Evolutionary conservation across 2,888 invertebrate species (phyloP), one percentile per base, ranked within the genome.

Genomic region (Falcaria lacertinaria): DNA sequence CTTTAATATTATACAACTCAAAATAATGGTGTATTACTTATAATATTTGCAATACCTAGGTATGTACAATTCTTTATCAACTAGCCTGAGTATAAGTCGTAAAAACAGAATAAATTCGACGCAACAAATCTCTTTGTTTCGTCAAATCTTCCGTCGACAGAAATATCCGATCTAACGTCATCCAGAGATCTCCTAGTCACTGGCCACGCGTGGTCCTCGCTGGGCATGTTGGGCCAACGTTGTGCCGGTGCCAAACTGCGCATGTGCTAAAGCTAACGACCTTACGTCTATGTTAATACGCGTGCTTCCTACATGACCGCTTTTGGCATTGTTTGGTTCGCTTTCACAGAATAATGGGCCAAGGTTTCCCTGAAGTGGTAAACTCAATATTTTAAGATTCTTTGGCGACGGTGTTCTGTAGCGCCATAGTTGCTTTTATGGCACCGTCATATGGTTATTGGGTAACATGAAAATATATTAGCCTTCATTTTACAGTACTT

Each of bases 241-340:
- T 67, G 69, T 56, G 57, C 47, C 15, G 41, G 42, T 59, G 69
- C 70, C 72, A 69, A 64, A 41, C 46, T 54, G 60, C 65, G 66
- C 64, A 55, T 50, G 39, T 46, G 54, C 53, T 46, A 51, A 54
- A 64, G 68, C 65, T 58, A 69, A 67, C 57, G 74, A 70, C 74
- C 70, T 62, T 58, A 54, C 47, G 40, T 43, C 48, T 48, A 50
- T 50, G 44, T 44, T 46, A 45, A 49, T 46, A 34, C 44, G 44
- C 41, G 43, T 35, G 46, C 51, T 60, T 59, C 57, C 59, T 57
- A 50, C 49, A 56, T 58, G 50, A 45, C 68, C 64, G 54, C 57
- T 64, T 63, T 62, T 52, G 64, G 67, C 44, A 52, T 45, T 52
- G 41, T 38, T 43, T 33, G 33, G 48, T 46, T 42, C 25, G 37